phyloP scores from a whole-genome alignment of 1,140 invertebrate species.

The Apis cerana region DNA sequence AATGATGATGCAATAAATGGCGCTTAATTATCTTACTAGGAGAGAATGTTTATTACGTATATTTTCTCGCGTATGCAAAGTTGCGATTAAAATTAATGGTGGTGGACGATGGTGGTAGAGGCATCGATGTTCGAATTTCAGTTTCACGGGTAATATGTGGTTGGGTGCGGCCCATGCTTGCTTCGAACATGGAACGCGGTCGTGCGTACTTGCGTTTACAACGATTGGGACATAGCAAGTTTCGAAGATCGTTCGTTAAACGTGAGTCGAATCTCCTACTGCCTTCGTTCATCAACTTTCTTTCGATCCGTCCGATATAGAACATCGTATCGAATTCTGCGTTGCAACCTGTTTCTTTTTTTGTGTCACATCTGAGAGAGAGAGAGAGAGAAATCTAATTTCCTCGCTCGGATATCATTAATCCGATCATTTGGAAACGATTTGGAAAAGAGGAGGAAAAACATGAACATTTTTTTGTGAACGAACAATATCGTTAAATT shows the following conservation, averaged over 20 bases:
- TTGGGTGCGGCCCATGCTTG: conserved; percentile 30
- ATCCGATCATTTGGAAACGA: not conserved
- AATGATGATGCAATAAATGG: too few relatives aligned
- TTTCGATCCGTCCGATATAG: not conserved
- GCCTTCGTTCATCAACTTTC: conserved; percentile 20
- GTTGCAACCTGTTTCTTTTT: too few relatives aligned
- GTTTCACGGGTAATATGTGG: not conserved
- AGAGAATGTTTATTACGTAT: too few relatives aligned
- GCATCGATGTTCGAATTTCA: not conserved
- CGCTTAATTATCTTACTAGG: too few relatives aligned
- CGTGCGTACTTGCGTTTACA: conserved; percentile 5
- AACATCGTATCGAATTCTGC: not conserved
- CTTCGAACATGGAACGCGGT: conserved; percentile 42
- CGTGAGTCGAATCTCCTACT: conserved; percentile 33
- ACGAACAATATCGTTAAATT: not conserved
- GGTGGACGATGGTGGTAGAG: not conserved
- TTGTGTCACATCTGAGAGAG: too few relatives aligned
- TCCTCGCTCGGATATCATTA: not conserved
- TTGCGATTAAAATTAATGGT: not conserved
- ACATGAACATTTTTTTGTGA: not conserved
- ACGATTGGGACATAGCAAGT: conserved; percentile 39
- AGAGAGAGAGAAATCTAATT: not conserved
- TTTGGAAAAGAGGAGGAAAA: not conserved
- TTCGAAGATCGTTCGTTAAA: conserved; percentile 41
- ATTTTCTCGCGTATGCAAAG: not conserved